Conservation (phyloP, 30 jellyfish, hydroid and myxozoan genomes). For the Turritopsis dohrnii region DNA sequence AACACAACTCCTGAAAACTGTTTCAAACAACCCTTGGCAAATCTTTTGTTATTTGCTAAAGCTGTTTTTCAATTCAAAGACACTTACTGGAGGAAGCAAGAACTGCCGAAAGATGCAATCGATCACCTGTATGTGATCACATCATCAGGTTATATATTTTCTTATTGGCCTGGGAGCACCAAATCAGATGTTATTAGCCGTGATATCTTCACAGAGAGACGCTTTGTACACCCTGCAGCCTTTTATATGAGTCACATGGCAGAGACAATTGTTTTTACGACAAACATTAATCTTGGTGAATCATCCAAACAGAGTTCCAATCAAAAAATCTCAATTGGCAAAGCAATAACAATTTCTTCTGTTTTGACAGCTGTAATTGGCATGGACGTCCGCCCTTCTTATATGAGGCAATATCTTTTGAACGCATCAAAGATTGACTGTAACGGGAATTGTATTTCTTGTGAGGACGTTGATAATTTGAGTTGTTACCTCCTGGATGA, state of each 20-base stretch:
- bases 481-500: slow-evolving; percentile 72
- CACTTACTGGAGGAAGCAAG: slow-evolving; percentile 25
- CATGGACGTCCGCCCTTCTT: neutral
- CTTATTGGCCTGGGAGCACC: neutral
- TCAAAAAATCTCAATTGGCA: neutral
- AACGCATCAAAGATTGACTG: neutral
- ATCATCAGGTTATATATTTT: neutral
- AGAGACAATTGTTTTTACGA: neutral
- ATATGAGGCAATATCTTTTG: neutral
- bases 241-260: slow-evolving; percentile 2
- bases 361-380: slow-evolving; percentile 1
- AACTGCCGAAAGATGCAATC: neutral
- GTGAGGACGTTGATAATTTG: neutral
- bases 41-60: slow-evolving; percentile 38
- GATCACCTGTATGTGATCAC: neutral
- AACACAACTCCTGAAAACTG: slow-evolving; percentile 8
- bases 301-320: neutral
- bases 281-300: neutral
- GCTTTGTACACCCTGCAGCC: slow-evolving; percentile 43
- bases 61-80: slow-evolving; percentile 26
- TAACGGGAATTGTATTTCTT: neutral
- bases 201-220: slow-evolving; percentile 37
- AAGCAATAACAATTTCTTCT: neutral
- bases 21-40: slow-evolving; percentile 22
- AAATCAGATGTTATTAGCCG: slow-evolving; percentile 22